phyloP scores from a whole-genome alignment of 2,888 invertebrate species.

The Piscicola geometra region DNA sequence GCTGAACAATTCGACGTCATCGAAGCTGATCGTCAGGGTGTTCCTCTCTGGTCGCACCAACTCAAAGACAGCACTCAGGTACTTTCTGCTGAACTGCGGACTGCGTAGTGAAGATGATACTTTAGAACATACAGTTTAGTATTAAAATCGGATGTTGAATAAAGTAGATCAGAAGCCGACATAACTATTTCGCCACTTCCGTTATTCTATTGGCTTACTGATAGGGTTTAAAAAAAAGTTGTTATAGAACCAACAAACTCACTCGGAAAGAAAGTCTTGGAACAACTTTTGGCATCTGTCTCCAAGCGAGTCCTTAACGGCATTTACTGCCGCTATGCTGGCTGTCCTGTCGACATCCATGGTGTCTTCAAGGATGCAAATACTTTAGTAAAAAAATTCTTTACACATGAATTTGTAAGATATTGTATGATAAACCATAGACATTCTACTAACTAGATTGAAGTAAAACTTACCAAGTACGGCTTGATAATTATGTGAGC shows the following conservation, averaged over 20 bases:
- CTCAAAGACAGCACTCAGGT: slow-evolving; percentile 75
- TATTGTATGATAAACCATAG: too few relatives aligned
- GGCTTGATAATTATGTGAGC: too few relatives aligned
- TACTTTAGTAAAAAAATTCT: background rate
- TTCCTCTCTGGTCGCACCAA: slow-evolving; percentile 80
- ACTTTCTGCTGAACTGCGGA: slow-evolving; percentile 62
- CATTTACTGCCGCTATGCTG: slow-evolving; percentile 51
- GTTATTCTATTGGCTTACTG: too few relatives aligned
- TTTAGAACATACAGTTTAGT: slow-evolving; percentile 59
- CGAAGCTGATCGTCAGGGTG: slow-evolving; percentile 80
- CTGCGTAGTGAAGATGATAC: slow-evolving; percentile 51
- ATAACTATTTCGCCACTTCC: background rate
- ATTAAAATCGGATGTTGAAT: too few relatives aligned
- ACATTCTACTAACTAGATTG: too few relatives aligned
- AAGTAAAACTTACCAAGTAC: too few relatives aligned
- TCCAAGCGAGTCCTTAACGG: slow-evolving; percentile 78
- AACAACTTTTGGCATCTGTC: slow-evolving; percentile 89
- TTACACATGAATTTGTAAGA: too few relatives aligned
- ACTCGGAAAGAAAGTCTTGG: slow-evolving; percentile 93
- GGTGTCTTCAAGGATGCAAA: too few relatives aligned
- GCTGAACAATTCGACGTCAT: slow-evolving; percentile 88
- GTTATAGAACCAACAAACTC: slow-evolving; percentile 45
- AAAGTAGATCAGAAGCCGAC: background rate
- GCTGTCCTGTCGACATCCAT: slow-evolving; percentile 45
- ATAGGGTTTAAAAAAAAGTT: background rate